phyloP scores from a whole-genome alignment of 2,797 vertebrate genomes.

The Schizopygopsis malacanthus region DNA sequence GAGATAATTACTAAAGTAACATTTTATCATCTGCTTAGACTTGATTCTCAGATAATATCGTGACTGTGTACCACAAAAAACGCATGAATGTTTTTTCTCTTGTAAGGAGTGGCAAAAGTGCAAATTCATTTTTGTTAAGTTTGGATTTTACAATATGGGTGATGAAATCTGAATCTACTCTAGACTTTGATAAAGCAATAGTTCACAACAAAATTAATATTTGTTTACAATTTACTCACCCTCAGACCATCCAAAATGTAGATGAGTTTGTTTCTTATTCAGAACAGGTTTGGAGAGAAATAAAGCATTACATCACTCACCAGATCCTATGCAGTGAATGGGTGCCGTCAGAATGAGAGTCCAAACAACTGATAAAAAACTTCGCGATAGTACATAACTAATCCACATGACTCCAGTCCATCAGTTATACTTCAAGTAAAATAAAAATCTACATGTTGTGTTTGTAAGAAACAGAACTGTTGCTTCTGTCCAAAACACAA shows the following conservation, averaged over 20 bases:
- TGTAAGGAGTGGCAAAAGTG: constrained; percentile 3
- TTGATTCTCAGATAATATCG: background rate
- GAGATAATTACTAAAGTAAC: background rate
- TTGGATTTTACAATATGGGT: background rate
- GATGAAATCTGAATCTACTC: background rate
- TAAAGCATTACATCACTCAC: background rate
- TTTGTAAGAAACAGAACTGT: background rate
- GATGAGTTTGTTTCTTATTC: background rate
- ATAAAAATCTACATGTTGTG: background rate
- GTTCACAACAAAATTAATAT: background rate
- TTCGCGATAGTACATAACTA: no score
- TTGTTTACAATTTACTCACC: background rate
- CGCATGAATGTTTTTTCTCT: background rate
- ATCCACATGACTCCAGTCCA: background rate
- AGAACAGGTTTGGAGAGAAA: no score
- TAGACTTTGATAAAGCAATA: background rate
- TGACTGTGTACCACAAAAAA: background rate
- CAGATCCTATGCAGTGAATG: background rate
- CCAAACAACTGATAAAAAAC: no score
- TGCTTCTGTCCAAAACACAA: background rate
- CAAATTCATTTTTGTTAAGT: background rate
- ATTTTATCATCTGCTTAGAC: background rate
- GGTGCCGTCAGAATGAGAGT: background rate
- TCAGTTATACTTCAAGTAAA: background rate
- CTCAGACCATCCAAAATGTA: background rate